Evolutionary conservation across 2,888 invertebrate species (phyloP), one percentile per base, ranked within the genome.

Genomic region (Diarsia dahlii): DNA sequence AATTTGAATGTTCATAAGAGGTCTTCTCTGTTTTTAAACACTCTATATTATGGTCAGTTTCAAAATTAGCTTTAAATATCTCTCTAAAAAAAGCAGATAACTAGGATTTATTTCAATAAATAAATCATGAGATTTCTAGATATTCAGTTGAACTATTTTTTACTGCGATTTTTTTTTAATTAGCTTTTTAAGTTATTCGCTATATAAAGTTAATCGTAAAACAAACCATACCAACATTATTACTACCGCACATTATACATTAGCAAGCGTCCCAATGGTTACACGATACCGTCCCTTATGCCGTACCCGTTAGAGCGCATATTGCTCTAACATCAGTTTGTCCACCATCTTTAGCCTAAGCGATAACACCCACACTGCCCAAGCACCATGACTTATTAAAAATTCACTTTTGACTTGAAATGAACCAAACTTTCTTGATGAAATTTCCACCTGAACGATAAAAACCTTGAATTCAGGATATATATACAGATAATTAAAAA

Each of bases 311-410:
- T 87, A 92, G 87, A 86, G 87, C 82, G 71, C 69, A 88, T 67
- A 76, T 81, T 80, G 85, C 80, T 81, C 85, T 79, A 85, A 86
- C 78, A 87, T 91, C 92, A 91, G 89, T 91, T 91, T 91, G 91
- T 87, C 88, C 78, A 73, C 82, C 82, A 82, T 74, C 81, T 81
- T 81, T 80, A 87, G 89, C 87, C 84, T 84, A 83, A 84, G 84
- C 76, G 65, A 84, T 71, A 82, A 86, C 83, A 71, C 81, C 83
- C 77, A 89, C 86, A 85, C 85, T 88, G 90, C 88, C 91, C 90
- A 88, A 91, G 85, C 91, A 91, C 90, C 92, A 89, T 90, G 91
- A 87, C 84, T 87, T 84, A 89, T 71, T 28, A 63, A 70, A 71
- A 71, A 65, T 45, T 20, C 46, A 82, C 63, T 74, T 52, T 71